phyloP scores from a whole-genome alignment of 1,140 invertebrate species.

The Phthorimaea operculella region DNA sequence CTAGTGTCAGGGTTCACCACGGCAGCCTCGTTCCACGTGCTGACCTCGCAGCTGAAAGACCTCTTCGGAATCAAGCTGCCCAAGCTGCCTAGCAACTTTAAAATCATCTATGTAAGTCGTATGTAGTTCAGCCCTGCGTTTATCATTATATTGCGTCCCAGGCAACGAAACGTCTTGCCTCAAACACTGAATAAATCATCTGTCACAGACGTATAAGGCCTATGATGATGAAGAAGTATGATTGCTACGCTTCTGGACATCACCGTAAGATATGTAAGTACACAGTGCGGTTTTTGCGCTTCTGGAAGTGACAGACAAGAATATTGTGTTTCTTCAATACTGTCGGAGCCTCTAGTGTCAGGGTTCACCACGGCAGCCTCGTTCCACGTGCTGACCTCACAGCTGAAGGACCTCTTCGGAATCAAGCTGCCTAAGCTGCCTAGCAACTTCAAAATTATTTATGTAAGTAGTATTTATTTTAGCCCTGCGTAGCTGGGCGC shows the following conservation, averaged over 20 bases:
- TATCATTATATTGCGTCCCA: too few relatives aligned
- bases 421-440: slow-evolving; percentile 72
- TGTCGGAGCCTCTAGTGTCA: slow-evolving; percentile 89
- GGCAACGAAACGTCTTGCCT: too few relatives aligned
- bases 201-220: too few relatives aligned
- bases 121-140: too few relatives aligned
- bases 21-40: slow-evolving; percentile 88
- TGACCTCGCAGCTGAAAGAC: slow-evolving; percentile 91
- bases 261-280: too few relatives aligned
- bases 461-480: slow-evolving; percentile 70
- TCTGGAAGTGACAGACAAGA: too few relatives aligned
- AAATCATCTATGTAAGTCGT: slow-evolving; percentile 76
- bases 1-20: slow-evolving; percentile 93
- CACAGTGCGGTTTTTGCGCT: too few relatives aligned
- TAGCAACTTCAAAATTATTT: slow-evolving; percentile 80
- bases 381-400: slow-evolving; percentile 88
- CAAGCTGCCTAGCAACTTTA: slow-evolving; percentile 77
- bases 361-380: slow-evolving; percentile 94
- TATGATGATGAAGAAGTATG: too few relatives aligned
- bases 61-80: slow-evolving; percentile 81
- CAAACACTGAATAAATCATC: too few relatives aligned
- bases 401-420: slow-evolving; percentile 89
- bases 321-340: too few relatives aligned
- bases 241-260: too few relatives aligned
- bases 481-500: too few relatives aligned